Base-by-base conservation (phyloP, 1,140 invertebrate genomes). In the Drosophila oshimai region DNA sequence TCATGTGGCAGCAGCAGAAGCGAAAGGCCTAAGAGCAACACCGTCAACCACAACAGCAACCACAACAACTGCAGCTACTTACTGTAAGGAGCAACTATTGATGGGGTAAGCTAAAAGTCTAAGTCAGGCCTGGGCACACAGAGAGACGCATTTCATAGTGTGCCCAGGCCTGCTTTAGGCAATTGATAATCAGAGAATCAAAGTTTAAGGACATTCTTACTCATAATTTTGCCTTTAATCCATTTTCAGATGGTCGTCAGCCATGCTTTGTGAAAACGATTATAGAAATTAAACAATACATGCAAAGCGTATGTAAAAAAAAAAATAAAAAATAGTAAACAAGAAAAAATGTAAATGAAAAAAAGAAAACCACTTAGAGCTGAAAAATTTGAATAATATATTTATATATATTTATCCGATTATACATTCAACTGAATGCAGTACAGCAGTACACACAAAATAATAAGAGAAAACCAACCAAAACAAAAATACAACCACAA, bases 1-100 rank as follows among this genome's bases (percentile, higher is more conserved):
- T 86, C 46, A 67, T 60, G 76, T 87, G 81, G 81, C 81, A 86
- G 26, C 81, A 86, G 61, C 81, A 86, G 42, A 75, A 86, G 50
- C 80, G 81, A 72, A 84, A 86, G 70, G 54, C 57, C 61, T 86
- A 87, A 39, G n/a, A 22, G 34, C 50, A 55, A 13, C 28, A 55
- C 24, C 22, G 50, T 36, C 29, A 46, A 61, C 28, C 51, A 53
- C 51, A 62, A 15, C 60, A 74, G 53, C 58, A 36, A 70, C 45
- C 45, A 44, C 13, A 41, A 47, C 24, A 60, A 55, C 34, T 44
- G 45, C 60, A 68, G 18, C 62, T 72, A 54, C 71, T 57, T 72
- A 54, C 71, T 57, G 33, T 31, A 64, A 42, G 33, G 60, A 80
- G 72, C 75, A 75, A 84, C 74, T 75, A 68, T 39, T 58, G 45